Conservation (phyloP, 1,140 invertebrate species). For the Drosophila jambulina region DNA sequence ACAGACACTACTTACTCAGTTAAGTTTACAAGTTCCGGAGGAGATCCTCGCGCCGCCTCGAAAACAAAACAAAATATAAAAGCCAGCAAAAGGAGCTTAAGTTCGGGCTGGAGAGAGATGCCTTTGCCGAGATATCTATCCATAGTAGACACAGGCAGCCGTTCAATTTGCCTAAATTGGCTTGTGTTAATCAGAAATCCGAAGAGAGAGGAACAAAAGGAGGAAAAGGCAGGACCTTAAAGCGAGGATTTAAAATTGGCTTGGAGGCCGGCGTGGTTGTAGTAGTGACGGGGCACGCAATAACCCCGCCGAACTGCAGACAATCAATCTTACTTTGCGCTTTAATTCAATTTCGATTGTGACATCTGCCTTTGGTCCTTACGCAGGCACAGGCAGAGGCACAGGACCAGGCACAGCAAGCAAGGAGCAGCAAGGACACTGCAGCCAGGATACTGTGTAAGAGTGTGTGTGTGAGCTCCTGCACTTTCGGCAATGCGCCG, state of each 20-base stretch:
- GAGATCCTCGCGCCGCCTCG: not conserved
- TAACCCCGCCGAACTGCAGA: constrained; percentile 80
- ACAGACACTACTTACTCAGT: constrained; percentile 59
- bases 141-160: constrained; percentile 43
- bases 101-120: constrained; percentile 32
- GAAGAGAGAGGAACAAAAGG: constrained; percentile 5
- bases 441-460: constrained; percentile 27
- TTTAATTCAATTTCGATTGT: constrained; percentile 84
- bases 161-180: constrained; percentile 80
- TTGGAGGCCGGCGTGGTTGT: constrained; percentile 18
- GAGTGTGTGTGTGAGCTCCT: constrained; percentile 3
- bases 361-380: constrained; percentile 80
- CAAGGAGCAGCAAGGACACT: constrained; percentile 46
- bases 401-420: not conserved
- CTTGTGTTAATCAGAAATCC: constrained; percentile 68
- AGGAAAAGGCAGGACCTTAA: constrained; percentile 51
- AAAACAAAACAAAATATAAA: constrained; percentile 57
- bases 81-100: constrained; percentile 39
- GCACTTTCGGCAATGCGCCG: constrained; percentile 81
- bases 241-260: constrained; percentile 41
- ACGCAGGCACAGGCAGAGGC: constrained; percentile 30
- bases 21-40: constrained; percentile 40
- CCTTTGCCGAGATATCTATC: constrained; percentile 22
- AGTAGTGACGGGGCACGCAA: constrained; percentile 63
- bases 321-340: constrained; percentile 84